Evolutionary conservation across 35 echinoderm and acorn worm genomes (phyloP), one percentile per base, ranked within the genome.

Genomic region (Amphiura filiformis): DNA sequence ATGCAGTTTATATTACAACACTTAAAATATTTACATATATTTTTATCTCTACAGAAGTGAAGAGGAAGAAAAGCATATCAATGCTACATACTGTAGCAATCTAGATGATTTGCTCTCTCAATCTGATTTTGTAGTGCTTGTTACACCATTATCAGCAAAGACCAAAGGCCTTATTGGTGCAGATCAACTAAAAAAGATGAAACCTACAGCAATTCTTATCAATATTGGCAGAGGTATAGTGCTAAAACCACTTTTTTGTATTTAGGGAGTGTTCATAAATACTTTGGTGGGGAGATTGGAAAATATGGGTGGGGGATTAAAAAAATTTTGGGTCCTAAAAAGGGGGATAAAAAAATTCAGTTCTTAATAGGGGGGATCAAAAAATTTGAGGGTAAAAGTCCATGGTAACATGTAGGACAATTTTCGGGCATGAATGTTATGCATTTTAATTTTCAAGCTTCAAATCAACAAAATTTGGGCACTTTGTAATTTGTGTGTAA

Each of bases 191-290:
- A 35, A 49, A 34, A 22, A 83, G 38, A 96, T 96, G 94, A 96
- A 96, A 49, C 39, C 86, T 1, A 82, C 82, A 37, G 82, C 94
- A 5, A 83, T 89, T 35, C 47, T 96, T 23, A 47, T 96, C 37
- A 96, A 93, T 76, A 49, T 89, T 41, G 42, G 64, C 23, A 89
- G 94, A 90, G 94, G 94, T 96, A 84, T 35, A 56, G 52, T 47
- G 4, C 5, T 47, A 47, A 47, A 47, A 17, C 4, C 41, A 47
- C 4, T 47, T 17, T 9, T 47, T 47, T 47, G 4, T 47, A 47
- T 9, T 47, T 47, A 17, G 41, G 41, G 41, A 47, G 17, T 9
- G 17, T 47, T 4, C 17, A 47, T 9, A 47, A 17, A 17, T 9
- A 47, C 4, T 47, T 47, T 4, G 17, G 5, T 17, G 17, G 41